Percentiles rank a stretch among this genome's conserved stretches.
Conservation (phyloP, 2,888 invertebrate genomes). For the Leuctra nigra region DNA sequence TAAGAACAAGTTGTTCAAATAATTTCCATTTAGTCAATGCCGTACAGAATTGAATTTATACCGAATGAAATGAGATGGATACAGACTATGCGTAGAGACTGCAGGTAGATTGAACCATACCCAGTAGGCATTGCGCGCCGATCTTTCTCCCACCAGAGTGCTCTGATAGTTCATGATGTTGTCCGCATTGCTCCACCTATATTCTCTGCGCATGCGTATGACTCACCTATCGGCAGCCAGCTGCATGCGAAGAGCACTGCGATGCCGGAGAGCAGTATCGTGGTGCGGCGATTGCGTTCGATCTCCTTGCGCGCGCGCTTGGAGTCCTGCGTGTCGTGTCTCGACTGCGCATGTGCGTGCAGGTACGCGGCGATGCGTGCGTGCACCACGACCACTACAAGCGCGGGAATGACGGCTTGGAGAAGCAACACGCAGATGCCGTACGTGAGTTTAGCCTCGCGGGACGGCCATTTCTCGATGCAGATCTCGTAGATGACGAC, state of each 20-base stretch:
- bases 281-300: slow-evolving; percentile 34
- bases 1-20: too few species aligned
- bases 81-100: too few species aligned
- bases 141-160: too few species aligned
- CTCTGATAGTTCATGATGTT: too few species aligned
- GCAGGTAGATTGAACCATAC: too few species aligned
- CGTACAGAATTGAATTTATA: too few species aligned
- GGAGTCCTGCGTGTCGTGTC: slow-evolving; percentile 20
- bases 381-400: slow-evolving; percentile 32
- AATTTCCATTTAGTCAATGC: too few species aligned
- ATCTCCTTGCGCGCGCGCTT: slow-evolving; percentile 31
- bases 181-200: too few species aligned
- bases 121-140: too few species aligned
- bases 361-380: slow-evolving; percentile 30
- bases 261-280: slow-evolving; percentile 40
- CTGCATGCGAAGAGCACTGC: slow-evolving; percentile 46
- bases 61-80: too few species aligned
- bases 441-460: slow-evolving; percentile 29
- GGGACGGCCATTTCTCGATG: slow-evolving; percentile 39
- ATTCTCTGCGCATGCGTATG: too few species aligned
- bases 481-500: slow-evolving; percentile 39
- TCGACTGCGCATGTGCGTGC: slow-evolving; percentile 26
- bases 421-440: slow-evolving; percentile 27
- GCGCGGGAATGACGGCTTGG: slow-evolving; percentile 30
- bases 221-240: slow-evolving; percentile 48